Evolutionary conservation across 2,113 vertebrate genomes (phyloP).

Genomic region (Peromyscus polionotus): DNA sequence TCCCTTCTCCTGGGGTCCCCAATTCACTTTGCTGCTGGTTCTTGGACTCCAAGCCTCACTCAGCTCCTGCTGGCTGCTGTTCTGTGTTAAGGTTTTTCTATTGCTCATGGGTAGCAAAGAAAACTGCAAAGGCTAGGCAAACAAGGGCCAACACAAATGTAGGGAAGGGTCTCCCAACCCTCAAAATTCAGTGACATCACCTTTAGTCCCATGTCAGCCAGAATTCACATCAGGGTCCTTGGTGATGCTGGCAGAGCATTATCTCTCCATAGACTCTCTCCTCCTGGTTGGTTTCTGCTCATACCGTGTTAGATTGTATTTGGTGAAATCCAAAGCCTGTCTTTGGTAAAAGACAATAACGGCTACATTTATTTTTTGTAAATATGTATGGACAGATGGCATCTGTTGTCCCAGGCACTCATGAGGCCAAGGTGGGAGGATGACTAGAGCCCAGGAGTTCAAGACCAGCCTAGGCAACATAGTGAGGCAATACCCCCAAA

Average conservation of each 20-base stretch:
- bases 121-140: neutral
- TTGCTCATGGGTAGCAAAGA: neutral
- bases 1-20: too few species aligned
- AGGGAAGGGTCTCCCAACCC: neutral
- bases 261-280: neutral
- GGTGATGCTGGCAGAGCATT: neutral
- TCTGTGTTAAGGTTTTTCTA: neutral
- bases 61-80: too few species aligned
- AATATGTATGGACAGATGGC: neutral
- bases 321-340: neutral
- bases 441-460: neutral
- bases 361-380: neutral
- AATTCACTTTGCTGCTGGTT: neutral
- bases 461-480: neutral
- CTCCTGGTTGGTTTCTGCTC: neutral
- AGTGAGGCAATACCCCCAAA: neutral
- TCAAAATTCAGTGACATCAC: neutral
- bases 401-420: neutral
- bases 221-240: neutral
- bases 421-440: neutral
- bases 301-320: neutral
- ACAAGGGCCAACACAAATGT: too few species aligned
- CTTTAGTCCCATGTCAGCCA: rapidly evolving
- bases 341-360: neutral
- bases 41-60: neutral